Evolutionary conservation across 2,888 invertebrate species (phyloP).

Genomic region (Odontothrips loti): DNA sequence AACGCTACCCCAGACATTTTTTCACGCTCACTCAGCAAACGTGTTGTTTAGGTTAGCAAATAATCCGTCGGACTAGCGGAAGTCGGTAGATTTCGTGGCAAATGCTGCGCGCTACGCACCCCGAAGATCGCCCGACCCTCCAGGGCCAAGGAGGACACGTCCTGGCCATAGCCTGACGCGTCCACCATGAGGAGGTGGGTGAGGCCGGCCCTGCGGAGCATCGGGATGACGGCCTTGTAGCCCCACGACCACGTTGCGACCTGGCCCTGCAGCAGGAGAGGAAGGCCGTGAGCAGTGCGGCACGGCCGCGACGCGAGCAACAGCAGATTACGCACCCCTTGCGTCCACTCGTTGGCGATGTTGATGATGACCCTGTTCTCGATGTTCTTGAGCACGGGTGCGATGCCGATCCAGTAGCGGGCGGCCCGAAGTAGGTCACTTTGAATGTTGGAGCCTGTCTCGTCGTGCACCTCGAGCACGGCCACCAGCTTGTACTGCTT

Average conservation of each 20-base stretch:
- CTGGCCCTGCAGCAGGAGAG: no score
- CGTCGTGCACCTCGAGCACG: not conserved
- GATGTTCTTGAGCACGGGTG: not conserved
- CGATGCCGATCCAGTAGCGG: not conserved
- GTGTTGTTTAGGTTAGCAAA: no score
- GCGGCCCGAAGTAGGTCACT: not conserved
- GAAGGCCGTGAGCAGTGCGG: not conserved
- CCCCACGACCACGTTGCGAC: not conserved
- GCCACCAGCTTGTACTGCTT: not conserved
- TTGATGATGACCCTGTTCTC: not conserved
- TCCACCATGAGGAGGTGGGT: not conserved
- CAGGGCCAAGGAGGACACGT: not conserved
- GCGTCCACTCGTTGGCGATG: not conserved
- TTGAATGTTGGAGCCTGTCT: not conserved
- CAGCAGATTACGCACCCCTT: no score
- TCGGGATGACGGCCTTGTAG: not conserved
- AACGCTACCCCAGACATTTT: no score
- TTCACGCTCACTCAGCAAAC: no score
- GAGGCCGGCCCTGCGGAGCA: not conserved
- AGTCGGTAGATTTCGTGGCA: no score
- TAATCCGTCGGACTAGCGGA: no score
- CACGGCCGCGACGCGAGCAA: no score
- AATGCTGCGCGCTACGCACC: no score
- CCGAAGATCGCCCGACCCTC: no score
- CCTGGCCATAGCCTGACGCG: not conserved